These are phyloP conservation scores for Microplitis deprimator DNA, from an alignment of 2,888 invertebrate genomes.

Conservation along the genomic window DNA sequence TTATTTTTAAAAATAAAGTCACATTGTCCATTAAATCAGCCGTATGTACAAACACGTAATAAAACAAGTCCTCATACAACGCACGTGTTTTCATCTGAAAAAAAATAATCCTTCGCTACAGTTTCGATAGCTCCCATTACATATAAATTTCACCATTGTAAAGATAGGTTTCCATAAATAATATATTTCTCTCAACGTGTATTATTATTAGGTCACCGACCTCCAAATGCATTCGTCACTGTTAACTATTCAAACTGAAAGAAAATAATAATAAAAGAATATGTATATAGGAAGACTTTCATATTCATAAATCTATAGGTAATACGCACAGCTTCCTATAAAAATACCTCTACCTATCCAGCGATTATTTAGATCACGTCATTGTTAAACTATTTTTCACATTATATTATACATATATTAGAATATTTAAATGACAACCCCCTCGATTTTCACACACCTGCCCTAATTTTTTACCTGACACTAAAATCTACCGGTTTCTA, in stretches of 20 bases:
- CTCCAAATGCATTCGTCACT: background rate
- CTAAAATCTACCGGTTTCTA: background rate
- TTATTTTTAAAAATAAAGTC: slow-evolving; percentile 1
- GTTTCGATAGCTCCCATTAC: background rate
- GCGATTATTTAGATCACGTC: background rate
- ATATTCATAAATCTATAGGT: too few species aligned
- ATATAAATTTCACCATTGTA: slow-evolving; percentile 4
- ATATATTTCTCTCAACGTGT: background rate
- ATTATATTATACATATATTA: background rate
- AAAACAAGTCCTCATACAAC: background rate
- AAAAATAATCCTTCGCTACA: background rate
- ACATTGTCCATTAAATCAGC: background rate
- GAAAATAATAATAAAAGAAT: background rate
- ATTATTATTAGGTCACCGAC: background rate
- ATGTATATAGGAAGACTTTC: too few species aligned
- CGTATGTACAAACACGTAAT: background rate
- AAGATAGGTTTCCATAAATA: background rate
- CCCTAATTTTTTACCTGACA: background rate
- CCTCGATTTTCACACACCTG: background rate
- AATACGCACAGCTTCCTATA: too few species aligned
- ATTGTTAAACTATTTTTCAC: background rate
- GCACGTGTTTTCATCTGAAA: slow-evolving; percentile 2
- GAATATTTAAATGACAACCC: background rate
- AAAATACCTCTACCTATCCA: background rate
- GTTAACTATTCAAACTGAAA: background rate